Conservation (phyloP, 2,113 vertebrate genomes). For the Artemisiospiza belli region DNA sequence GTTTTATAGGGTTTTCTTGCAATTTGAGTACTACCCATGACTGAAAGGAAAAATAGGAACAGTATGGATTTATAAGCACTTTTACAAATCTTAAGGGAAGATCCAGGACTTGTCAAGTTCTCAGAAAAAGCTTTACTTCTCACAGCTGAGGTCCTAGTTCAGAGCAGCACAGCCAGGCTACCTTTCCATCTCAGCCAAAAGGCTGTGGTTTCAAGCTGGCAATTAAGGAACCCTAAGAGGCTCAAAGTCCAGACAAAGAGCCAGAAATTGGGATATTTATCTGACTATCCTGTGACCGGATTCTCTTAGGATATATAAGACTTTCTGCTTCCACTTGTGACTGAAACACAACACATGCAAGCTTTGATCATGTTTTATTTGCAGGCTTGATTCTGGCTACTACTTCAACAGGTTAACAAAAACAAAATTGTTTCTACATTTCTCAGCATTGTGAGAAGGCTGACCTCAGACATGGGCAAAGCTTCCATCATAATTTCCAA, state of each 20-base stretch:
- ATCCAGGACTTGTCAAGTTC: neutral
- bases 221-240: neutral
- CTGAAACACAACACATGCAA: neutral
- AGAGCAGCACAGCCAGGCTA: neutral
- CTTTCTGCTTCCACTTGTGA: neutral
- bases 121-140: neutral
- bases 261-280: neutral
- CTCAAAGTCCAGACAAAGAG: neutral
- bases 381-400: neutral
- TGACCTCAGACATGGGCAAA: neutral
- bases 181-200: neutral
- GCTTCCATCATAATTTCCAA: neutral
- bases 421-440: neutral
- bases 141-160: neutral
- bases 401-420: neutral
- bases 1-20: neutral
- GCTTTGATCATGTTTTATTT: neutral
- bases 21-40: neutral
- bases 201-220: neutral
- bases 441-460: neutral
- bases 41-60: neutral
- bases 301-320: neutral
- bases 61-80: neutral
- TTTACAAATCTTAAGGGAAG: slow-evolving; percentile 34
- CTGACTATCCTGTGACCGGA: neutral